Percentiles rank a stretch among this genome's conserved stretches.
Evolutionary conservation across 2,113 vertebrate genomes (phyloP).

Genomic region (Aphelocoma coerulescens): DNA sequence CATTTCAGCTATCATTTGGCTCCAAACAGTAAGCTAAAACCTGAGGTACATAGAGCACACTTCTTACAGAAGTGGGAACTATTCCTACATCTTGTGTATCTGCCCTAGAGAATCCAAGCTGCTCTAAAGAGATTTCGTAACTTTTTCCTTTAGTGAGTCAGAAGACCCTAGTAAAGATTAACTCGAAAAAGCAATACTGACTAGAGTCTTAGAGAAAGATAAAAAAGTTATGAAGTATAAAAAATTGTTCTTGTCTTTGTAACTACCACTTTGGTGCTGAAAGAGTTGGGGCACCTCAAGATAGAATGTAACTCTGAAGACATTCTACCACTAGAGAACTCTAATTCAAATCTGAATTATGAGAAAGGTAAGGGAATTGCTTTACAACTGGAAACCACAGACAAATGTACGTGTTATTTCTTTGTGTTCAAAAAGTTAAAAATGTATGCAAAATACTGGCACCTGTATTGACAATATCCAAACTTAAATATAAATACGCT

Average conservation of each 20-base stretch:
- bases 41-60: rapidly evolving
- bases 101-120: background rate
- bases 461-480: background rate
- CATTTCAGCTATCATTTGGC: background rate
- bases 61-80: background rate
- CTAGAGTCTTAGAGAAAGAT: background rate
- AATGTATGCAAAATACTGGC: background rate
- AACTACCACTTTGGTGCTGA: background rate
- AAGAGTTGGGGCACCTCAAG: background rate
- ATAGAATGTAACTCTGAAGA: background rate
- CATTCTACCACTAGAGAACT: background rate
- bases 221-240: background rate
- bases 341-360: background rate
- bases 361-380: background rate
- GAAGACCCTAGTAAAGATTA: background rate
- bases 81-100: background rate
- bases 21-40: background rate
- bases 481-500: background rate
- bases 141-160: background rate
- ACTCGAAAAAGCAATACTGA: background rate
- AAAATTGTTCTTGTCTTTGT: background rate
- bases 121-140: background rate
- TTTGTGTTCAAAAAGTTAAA: background rate
- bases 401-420: background rate
- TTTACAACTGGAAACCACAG: background rate